Evolutionary conservation across 1,140 invertebrate species (phyloP).

Genomic region (Bombus balteatus): DNA sequence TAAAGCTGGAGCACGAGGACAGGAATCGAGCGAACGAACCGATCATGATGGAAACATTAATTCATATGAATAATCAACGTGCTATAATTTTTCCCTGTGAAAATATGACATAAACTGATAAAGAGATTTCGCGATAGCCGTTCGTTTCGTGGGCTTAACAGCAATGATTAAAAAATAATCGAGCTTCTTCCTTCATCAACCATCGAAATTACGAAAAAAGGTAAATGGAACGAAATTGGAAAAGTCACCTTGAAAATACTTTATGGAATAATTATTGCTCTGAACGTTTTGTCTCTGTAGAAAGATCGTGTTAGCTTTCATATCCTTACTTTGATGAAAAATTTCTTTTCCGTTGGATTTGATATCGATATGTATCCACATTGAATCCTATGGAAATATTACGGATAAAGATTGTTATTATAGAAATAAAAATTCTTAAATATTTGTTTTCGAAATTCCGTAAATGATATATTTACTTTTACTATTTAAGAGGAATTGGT

Average conservation of each 20-base stretch:
- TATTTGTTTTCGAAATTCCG: too few relatives aligned
- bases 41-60: background rate
- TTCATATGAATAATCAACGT: background rate
- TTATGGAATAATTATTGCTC: background rate
- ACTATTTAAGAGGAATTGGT: too few relatives aligned
- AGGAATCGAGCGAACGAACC: background rate
- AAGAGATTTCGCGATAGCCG: background rate
- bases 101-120: background rate
- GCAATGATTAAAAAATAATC: constrained; percentile 4
- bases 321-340: background rate
- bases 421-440: background rate
- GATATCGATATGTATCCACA: background rate
- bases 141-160: background rate
- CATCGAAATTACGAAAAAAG: background rate
- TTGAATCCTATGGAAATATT: background rate
- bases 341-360: background rate
- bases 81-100: constrained; percentile 11
- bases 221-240: background rate
- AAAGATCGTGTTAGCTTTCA: background rate
- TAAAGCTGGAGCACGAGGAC: background rate
- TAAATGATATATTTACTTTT: too few relatives aligned
- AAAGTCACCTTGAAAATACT: background rate
- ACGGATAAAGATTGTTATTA: background rate
- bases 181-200: background rate
- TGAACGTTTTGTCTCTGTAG: background rate